These are phyloP conservation scores for Psilopsiagon aymara DNA, from an alignment of 2,113 vertebrate genomes.

Conservation along the genomic window DNA sequence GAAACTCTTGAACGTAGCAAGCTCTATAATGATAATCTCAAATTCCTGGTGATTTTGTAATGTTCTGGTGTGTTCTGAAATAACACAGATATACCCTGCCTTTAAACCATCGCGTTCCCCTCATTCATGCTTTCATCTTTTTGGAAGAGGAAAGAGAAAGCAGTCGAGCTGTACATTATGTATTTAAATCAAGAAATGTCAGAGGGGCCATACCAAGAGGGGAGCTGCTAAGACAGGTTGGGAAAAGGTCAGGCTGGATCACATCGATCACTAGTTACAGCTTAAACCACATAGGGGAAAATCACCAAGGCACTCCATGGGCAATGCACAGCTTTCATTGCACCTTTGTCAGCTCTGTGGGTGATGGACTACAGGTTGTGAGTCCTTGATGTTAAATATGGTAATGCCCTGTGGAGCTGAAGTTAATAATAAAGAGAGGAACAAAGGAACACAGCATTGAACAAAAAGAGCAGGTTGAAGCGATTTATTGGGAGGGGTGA, in stretches of 20 bases:
- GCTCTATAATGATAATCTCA: not conserved
- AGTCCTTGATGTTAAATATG: not conserved
- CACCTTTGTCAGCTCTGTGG: not conserved
- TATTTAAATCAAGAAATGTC: not conserved
- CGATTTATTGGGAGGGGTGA: slow-evolving; percentile 1
- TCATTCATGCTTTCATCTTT: not conserved
- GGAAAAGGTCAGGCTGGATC: not conserved
- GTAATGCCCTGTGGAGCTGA: not conserved
- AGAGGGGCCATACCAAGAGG: not conserved
- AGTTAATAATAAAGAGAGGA: not conserved
- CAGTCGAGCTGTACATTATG: fast-evolving
- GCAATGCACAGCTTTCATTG: not conserved
- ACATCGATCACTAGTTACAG: not conserved
- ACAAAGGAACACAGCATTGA: not conserved
- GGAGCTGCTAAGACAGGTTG: not conserved
- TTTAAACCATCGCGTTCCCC: not conserved
- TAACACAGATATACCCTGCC: not conserved
- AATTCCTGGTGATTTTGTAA: not conserved
- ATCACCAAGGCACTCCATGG: not conserved
- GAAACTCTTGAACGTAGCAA: not conserved
- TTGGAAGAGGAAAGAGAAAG: not conserved
- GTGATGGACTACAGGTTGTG: not conserved
- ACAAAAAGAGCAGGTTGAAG: not conserved
- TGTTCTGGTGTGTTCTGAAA: not conserved
- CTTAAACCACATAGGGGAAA: not conserved